A percentile compares a stretch with the other conserved stretches of the same genome.
These are phyloP conservation scores for Alectoris magna DNA, from an alignment of 2,797 vertebrate genomes.

Conservation along the genomic window DNA sequence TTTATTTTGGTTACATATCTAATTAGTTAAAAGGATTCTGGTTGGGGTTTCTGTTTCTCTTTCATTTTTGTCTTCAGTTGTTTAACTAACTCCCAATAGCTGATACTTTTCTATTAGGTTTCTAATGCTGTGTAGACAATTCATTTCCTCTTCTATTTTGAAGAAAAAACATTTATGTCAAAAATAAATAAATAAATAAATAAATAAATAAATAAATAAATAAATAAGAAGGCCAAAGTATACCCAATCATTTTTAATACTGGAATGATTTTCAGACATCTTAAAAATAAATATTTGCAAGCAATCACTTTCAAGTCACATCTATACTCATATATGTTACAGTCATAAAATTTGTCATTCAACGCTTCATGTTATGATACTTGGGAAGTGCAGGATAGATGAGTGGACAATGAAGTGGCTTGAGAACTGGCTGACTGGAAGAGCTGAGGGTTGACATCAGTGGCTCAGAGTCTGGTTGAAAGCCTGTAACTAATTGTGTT, in stretches of 20 bases:
- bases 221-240: not conserved
- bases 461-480: no score
- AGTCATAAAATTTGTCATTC: not conserved
- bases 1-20: not conserved
- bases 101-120: not conserved
- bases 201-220: not conserved
- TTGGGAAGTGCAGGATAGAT: no score
- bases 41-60: not conserved
- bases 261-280: not conserved
- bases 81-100: not conserved
- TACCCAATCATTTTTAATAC: not conserved
- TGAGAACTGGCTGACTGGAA: no score
- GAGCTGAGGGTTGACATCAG: no score
- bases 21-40: not conserved
- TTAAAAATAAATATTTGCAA: not conserved
- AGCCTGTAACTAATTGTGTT: no score
- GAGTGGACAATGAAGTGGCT: no score
- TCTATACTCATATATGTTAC: not conserved
- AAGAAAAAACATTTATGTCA: not conserved
- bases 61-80: not conserved
- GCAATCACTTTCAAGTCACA: not conserved
- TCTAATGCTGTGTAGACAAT: not conserved
- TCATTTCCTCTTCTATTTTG: not conserved
- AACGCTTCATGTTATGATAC: no score
- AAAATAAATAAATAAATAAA: not conserved